These are phyloP conservation scores for Penaeus chinensis DNA, from an alignment of 1,140 invertebrate genomes.

Conservation along the genomic window DNA sequence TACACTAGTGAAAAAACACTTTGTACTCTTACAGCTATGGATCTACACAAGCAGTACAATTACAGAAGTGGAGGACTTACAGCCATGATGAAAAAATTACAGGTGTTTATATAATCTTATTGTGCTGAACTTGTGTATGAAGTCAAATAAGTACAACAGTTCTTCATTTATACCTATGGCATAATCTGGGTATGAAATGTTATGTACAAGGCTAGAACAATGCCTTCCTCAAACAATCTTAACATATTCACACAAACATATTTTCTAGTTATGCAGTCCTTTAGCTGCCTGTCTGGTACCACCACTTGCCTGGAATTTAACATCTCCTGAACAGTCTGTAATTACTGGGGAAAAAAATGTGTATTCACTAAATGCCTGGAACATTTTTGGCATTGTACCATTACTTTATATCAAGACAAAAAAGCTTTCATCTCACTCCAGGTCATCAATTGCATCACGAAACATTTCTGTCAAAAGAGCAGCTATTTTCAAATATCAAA, in stretches of 20 bases:
- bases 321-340: neutral
- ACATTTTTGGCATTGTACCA: no score
- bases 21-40: constrained; percentile 57
- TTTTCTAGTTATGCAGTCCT: neutral
- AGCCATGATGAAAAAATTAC: constrained; percentile 42
- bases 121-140: constrained; percentile 49
- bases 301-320: constrained; percentile 17
- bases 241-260: neutral
- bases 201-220: neutral
- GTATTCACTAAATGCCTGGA: neutral
- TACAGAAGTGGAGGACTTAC: constrained; percentile 56
- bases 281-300: constrained; percentile 21
- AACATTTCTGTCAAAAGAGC: no score
- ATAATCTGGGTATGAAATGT: no score
- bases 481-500: no score
- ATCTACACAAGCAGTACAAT: constrained; percentile 56
- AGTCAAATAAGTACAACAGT: constrained; percentile 44
- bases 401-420: no score
- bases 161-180: no score
- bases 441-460: no score
- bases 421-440: no score
- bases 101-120: constrained; percentile 49
- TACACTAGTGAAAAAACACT: constrained; percentile 48
- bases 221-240: constrained; percentile 31
- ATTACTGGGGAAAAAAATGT: neutral